Percentiles rank a stretch among this genome's conserved stretches.
Conservation (phyloP, 1,140 invertebrate species). For the Drosophila mojavensis region DNA sequence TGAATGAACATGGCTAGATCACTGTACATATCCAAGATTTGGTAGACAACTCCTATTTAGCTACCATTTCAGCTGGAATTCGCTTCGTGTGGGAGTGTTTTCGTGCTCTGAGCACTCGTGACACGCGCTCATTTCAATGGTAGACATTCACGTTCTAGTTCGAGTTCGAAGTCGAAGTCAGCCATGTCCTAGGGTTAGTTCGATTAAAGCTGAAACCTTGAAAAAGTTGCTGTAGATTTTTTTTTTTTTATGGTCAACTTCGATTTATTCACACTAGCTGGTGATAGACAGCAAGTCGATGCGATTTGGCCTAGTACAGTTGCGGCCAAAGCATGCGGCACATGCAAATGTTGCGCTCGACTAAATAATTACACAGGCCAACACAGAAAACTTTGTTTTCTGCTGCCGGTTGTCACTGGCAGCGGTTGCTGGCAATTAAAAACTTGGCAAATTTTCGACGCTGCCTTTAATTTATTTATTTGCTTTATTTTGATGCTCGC, state of each 20-base stretch:
- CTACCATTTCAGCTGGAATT: not conserved
- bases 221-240: slow-evolving; percentile 34
- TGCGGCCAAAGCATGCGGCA: not conserved
- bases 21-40: too few species aligned
- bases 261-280: slow-evolving; percentile 61
- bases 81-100: too few species aligned
- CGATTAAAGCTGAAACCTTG: slow-evolving; percentile 21
- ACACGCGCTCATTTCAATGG: slow-evolving; percentile 7
- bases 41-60: too few species aligned
- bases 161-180: not conserved
- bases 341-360: slow-evolving; percentile 42
- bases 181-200: not conserved
- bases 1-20: too few species aligned
- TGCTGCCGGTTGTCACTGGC: slow-evolving; percentile 69
- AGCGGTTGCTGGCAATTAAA: slow-evolving; percentile 79
- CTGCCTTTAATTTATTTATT: slow-evolving; percentile 22
- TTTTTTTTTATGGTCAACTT: slow-evolving; percentile 62
- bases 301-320: slow-evolving; percentile 23
- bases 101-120: not conserved
- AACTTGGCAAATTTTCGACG: slow-evolving; percentile 62
- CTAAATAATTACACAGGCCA: slow-evolving; percentile 49
- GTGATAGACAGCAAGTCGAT: not conserved
- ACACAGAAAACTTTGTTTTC: slow-evolving; percentile 39
- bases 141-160: too few species aligned
- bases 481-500: slow-evolving; percentile 1